Evolutionary conservation across 2,888 invertebrate genomes (phyloP).

Genomic region (Epistrophe grossulariae): DNA sequence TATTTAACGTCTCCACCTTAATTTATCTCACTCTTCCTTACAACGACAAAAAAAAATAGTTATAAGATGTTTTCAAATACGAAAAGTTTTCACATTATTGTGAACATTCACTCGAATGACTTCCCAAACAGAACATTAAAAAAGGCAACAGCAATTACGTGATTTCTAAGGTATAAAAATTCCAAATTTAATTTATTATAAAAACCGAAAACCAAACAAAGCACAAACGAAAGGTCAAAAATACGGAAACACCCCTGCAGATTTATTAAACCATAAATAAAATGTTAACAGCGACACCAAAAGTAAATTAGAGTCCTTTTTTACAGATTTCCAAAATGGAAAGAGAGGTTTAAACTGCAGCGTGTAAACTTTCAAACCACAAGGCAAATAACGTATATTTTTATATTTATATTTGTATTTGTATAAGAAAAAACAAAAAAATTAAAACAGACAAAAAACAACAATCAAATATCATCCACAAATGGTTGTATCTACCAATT

Average conservation of each 20-base stretch:
- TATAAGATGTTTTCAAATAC: not conserved
- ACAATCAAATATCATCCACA: conserved; percentile 52
- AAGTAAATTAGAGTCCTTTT: conserved; percentile 50
- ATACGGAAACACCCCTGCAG: conserved; percentile 25
- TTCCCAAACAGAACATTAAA: conserved; percentile 47
- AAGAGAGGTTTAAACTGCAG: not conserved
- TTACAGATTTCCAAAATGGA: not conserved
- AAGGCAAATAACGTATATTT: conserved; percentile 48
- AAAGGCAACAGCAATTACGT: conserved; percentile 42
- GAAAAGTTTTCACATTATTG: conserved; percentile 65
- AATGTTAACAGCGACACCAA: conserved; percentile 57
- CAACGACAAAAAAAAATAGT: too few species aligned
- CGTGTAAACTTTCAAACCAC: conserved; percentile 6
- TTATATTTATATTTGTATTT: not conserved
- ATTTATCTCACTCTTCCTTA: too few species aligned
- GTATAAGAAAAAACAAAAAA: not conserved
- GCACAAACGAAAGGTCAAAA: conserved; percentile 23
- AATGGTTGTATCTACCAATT: conserved; percentile 60
- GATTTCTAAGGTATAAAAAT: conserved; percentile 49
- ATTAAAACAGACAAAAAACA: conserved; percentile 14
- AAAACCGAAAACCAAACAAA: not conserved
- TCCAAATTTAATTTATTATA: conserved; percentile 45
- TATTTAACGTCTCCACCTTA: too few species aligned
- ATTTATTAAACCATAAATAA: conserved; percentile 68
- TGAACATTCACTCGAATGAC: conserved; percentile 40